phyloP scores from a whole-genome alignment of 2,113 vertebrate species.

The Pipa parva region DNA sequence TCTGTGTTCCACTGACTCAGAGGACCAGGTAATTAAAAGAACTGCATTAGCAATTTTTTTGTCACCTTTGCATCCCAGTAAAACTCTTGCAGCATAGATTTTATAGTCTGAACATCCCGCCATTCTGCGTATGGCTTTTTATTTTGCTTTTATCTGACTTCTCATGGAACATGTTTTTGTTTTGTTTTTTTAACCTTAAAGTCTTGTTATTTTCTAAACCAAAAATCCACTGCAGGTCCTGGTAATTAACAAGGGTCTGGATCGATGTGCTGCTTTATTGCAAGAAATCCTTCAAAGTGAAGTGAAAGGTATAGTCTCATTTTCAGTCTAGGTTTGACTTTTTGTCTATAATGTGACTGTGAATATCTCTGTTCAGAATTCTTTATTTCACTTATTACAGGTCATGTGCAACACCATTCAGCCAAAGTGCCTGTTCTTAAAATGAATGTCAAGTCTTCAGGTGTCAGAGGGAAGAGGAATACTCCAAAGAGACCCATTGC shows the following conservation, averaged over 20 bases:
- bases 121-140: too few species aligned
- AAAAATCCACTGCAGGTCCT: constrained; percentile 59
- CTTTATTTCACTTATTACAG: constrained; percentile 52
- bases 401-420: constrained; percentile 42
- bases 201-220: not conserved
- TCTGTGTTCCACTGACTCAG: constrained; percentile 73
- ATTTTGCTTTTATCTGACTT: too few species aligned
- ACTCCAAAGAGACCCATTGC: constrained; percentile 50
- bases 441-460: constrained; percentile 46
- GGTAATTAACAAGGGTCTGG: constrained; percentile 67
- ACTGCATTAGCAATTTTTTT: too few species aligned
- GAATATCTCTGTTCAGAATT: constrained; percentile 30
- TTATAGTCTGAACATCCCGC: too few species aligned
- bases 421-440: constrained; percentile 49
- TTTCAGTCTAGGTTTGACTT: constrained; percentile 19
- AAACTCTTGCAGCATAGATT: too few species aligned
- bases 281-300: constrained; percentile 73
- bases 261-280: constrained; percentile 81
- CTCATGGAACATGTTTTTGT: too few species aligned
- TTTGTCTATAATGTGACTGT: not conserved
- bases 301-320: constrained; percentile 57
- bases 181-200: too few species aligned
- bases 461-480: constrained; percentile 62
- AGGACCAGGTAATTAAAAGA: constrained; percentile 87
- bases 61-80: too few species aligned